Base-by-base conservation (phyloP, 23 tunicate genomes). In the Ciona savignyi region DNA sequence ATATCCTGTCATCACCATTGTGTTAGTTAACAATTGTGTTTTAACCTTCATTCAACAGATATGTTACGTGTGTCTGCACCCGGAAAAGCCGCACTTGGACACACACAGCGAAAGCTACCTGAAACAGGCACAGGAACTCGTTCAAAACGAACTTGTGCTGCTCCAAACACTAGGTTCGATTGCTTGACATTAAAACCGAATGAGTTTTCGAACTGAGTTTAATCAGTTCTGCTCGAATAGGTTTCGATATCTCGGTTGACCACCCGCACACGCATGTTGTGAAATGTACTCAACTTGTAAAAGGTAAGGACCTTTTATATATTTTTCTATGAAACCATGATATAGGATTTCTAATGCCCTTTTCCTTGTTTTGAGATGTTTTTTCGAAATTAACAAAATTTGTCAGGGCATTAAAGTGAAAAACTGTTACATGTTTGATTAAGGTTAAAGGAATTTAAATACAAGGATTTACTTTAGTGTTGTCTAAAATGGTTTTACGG, bases 221-320 rank as follows among this genome's bases (percentile, higher is more conserved):
- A 72, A 3, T 34, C 32, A n/a, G 70, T 27, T 67, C 28, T 68
- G 23, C 23, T 27, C 11, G 64, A 79, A 30, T 34, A 91, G 97
- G 96, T 70, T 95, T 95, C 75, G 96, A 95, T 34, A 80, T 95
- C 31, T 84, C 96, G 22, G 94, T 95, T 29, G 99, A 88, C 66
- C 99, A 95, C 77, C 99, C 99, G 1, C 99, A 95, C 34, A 95
- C 95, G 9, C 99, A 95, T 76, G 99, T 95, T 66, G 95, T 95
- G 34, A 85, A 86, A 71, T 85, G 92, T 35, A 89, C 96, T 3
- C 96, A 89, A 69, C 80, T 95, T 29, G 87, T 95, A 25, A 89
- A 91, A 89, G 99, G 99, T 95, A 72, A 51, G 71, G 24, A 11
- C 25, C 22, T 24, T 71, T 28, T 68, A n/a, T n/a, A n/a, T n/a